A percentile compares a stretch with the other conserved stretches of the same genome.
Conservation (phyloP, 2,797 vertebrate genomes). For the Liasis olivaceus region DNA sequence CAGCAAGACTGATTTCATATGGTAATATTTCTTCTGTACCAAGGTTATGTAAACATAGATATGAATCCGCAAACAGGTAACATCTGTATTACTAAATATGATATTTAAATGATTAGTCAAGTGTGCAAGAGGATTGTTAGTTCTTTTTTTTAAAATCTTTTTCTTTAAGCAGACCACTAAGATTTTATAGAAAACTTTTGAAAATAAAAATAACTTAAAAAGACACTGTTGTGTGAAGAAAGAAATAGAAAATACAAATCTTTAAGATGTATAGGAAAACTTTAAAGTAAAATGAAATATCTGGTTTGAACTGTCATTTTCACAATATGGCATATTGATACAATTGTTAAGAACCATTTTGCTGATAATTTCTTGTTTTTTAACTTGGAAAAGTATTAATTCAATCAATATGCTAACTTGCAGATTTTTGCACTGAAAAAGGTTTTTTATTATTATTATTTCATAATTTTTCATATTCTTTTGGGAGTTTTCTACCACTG, state of each 20-base stretch:
- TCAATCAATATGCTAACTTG: not conserved
- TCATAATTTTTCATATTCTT: not conserved
- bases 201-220: conserved; percentile 3
- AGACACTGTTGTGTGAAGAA: not conserved
- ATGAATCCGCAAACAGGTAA: conserved; percentile 7
- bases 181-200: not conserved
- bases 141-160: not conserved
- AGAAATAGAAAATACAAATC: not conserved
- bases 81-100: conserved; percentile 47
- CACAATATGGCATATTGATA: not conserved
- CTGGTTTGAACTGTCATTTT: not conserved
- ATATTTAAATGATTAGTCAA: conserved; percentile 44
- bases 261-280: not conserved
- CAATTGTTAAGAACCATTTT: not conserved
- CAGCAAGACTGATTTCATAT: conserved; percentile 65
- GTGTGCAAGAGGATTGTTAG: conserved; percentile 16
- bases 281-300: too few species aligned
- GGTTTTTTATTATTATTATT: not conserved
- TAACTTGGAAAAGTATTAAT: not conserved
- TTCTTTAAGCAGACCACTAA: not conserved
- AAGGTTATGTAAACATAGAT: conserved; percentile 52
- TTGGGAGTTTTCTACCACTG: not conserved
- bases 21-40: conserved; percentile 55
- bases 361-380: not conserved
- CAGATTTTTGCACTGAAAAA: not conserved